Evolutionary conservation across 2,113 vertebrate species (phyloP), one percentile per base, ranked within the genome.

Genomic region (Semnornis frantzii): DNA sequence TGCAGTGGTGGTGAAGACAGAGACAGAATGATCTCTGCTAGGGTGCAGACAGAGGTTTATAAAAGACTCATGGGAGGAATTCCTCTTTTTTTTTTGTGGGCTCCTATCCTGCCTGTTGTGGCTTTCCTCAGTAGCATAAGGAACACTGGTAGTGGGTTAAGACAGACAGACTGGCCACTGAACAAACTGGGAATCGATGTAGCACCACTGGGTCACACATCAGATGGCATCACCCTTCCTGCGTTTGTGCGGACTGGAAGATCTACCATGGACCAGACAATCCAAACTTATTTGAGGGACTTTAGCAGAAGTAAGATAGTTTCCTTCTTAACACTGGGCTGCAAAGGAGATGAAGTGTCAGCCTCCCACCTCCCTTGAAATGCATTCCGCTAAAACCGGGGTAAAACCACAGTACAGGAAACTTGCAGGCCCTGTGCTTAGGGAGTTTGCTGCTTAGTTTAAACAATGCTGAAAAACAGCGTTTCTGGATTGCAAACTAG

Each of bases 371-470:
- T 85, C 10, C 30, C 46, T 58, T 57, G 8, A 71, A 2, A 5
- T 0, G 0, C 4, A 8, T 0, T 0, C 60, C 71, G 57, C 4
- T 4, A 72, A 42, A 82, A 4, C 18, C 27, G 13, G 13, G 50
- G n/a, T n/a, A n/a, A 69, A 21, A 39, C 27, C 5, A 3, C 50
- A 69, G 44, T 6, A 48, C 46, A 58, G 50, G 50, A 27, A 76
- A 18, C 23, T n/a, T 80, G 33, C 39, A 50, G 63, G 12, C 10
- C 8, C 33, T 16, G 15, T 39, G 3, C 5, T 42, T 34, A 19
- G 19, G 18, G 59, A 82, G 27, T 31, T 79, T 54, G 20, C 27
- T 73, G 33, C 19, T 68, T 69, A 28, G 23, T 30, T 83, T 37
- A 33, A 78, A 21, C 24, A 52, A 58, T 18, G 24, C 60, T 28